Evolutionary conservation across 2,797 vertebrate genomes (phyloP), one percentile per base, ranked within the genome.

Genomic region (Steatocranus sp.): DNA sequence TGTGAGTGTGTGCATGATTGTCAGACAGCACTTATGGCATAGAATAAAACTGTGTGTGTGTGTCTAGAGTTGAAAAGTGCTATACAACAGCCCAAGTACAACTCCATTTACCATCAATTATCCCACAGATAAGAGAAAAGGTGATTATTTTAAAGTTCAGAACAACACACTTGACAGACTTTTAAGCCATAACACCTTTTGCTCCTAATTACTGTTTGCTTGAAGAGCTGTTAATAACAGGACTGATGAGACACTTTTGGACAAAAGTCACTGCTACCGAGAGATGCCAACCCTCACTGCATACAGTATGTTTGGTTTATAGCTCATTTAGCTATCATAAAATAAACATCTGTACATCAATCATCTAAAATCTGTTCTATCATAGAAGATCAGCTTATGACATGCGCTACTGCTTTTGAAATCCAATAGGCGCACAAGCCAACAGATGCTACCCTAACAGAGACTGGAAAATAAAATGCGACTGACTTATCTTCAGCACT

Each of bases 371-470:
- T 75, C 23, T 76, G 41, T 81, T 74, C 66, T 4, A 84, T 88
- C 83, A 61, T 20, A 49, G 43, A 82, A 77, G 89, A 90, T 88
- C 84, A 15, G 82, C 86, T 85, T 78, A 79, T 78, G 84, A 87
- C 83, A 87, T 76, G 84, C 87, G 10, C 83, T 80, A 2, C 87
- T 87, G 91, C 90, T 86, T 91, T 87, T 87, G 88, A 91, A 91
- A 90, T 86, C 70, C 78, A 90, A 92, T 86, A 88, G 86, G 85
- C 70, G 49, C 61, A 82, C 61, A 25, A 80, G 83, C 84, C 85
- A 85, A 91, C 93, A 95, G 91, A 93, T 94, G 93, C 92, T 91
- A 12, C 81, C 81, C 83, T 43, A 83, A 85, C 84, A 86, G 80
- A 88, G 88, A 82, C 86, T 89, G 88, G 87, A 90, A 70, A 87